phyloP scores from a whole-genome alignment of 2,113 vertebrate species.

The Egretta garzetta region DNA sequence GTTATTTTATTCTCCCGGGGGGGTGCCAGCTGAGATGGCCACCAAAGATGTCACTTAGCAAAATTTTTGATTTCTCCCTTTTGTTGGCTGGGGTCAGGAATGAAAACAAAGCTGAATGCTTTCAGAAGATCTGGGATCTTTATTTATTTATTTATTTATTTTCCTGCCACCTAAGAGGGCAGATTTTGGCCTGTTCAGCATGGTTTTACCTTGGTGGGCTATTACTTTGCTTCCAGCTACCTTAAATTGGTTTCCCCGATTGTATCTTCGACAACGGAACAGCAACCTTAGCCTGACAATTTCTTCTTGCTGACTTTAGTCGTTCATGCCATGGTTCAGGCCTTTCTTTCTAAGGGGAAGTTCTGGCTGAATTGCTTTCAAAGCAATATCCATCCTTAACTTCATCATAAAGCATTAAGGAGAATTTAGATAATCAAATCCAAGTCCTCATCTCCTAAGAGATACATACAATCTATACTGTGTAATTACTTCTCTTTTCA shows the following conservation, averaged over 20 bases:
- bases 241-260: slow-evolving; percentile 13
- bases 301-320: slow-evolving; percentile 15
- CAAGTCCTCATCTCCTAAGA: slow-evolving; percentile 14
- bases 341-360: neutral
- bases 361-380: slow-evolving; percentile 48
- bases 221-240: slow-evolving; percentile 41
- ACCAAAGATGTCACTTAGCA: neutral
- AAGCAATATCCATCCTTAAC: slow-evolving; percentile 27
- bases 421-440: slow-evolving; percentile 59
- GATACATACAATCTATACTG: neutral
- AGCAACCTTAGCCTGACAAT: neutral
- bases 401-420: slow-evolving; percentile 48
- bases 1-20: no score
- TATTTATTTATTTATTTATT: neutral
- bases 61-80: neutral
- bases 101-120: neutral
- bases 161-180: neutral
- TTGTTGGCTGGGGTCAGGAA: neutral
- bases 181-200: neutral
- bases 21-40: neutral
- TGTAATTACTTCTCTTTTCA: slow-evolving; percentile 42
- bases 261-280: slow-evolving; percentile 18
- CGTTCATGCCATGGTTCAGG: neutral
- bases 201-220: slow-evolving; percentile 15
- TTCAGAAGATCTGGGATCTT: neutral